These are phyloP conservation scores for Sternarchorhynchus goeldii DNA, from an alignment of 2,797 vertebrate genomes.

Conservation along the genomic window DNA sequence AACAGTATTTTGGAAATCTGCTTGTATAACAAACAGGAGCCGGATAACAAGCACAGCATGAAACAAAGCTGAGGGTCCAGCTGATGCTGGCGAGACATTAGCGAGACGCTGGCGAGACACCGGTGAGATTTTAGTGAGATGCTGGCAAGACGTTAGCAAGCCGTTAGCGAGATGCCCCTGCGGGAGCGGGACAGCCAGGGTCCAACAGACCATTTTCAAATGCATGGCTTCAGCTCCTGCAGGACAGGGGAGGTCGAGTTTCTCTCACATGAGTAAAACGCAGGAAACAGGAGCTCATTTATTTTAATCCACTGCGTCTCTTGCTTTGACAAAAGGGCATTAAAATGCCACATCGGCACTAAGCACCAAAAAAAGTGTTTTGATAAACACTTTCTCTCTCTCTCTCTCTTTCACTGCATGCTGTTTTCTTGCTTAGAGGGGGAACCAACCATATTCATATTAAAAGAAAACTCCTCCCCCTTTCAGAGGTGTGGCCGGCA, in stretches of 20 bases:
- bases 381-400: conserved; percentile 33
- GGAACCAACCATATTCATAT: conserved; percentile 24
- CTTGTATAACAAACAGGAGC: no score
- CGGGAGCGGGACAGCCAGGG: no score
- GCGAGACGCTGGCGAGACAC: no score
- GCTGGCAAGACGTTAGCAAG: no score
- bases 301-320: conserved; percentile 32
- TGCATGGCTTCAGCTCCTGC: not conserved
- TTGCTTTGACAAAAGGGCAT: conserved; percentile 45
- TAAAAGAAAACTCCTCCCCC: not conserved
- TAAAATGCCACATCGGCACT: conserved; percentile 48
- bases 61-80: no score
- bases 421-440: conserved; percentile 6
- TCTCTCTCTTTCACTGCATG: conserved; percentile 23
- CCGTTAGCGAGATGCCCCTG: no score
- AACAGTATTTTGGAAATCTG: no score
- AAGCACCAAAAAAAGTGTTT: conserved; percentile 39
- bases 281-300: conserved; percentile 36
- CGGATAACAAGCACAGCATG: no score
- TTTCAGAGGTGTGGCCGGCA: no score
- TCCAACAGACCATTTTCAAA: not conserved
- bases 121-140: no score
- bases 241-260: not conserved
- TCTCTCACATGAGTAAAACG: conserved; percentile 9
- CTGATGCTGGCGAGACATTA: no score